Conservation (phyloP, 2,888 invertebrate genomes). For the Acleris laterana region DNA sequence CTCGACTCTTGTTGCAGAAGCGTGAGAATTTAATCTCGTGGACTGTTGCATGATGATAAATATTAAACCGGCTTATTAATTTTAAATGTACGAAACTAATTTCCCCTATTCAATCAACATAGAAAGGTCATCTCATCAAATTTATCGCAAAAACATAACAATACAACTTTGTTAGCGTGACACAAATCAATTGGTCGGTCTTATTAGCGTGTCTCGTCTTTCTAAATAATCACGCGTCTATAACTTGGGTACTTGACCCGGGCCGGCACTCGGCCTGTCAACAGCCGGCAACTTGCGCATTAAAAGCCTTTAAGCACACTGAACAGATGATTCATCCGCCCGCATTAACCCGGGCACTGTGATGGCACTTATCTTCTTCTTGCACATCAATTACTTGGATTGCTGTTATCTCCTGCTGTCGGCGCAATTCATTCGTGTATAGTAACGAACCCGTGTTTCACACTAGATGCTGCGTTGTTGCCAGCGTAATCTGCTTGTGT, state of each 20-base stretch:
- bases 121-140: conserved; percentile 10
- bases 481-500: conserved; percentile 50
- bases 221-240: conserved; percentile 8
- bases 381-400: conserved; percentile 65
- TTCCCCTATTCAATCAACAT: background rate
- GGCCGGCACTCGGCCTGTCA: conserved; percentile 8
- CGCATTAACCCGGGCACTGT: background rate
- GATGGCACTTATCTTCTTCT: conserved; percentile 42
- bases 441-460: conserved; percentile 47
- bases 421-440: conserved; percentile 47
- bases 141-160: conserved; percentile 6
- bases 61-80: background rate
- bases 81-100: too few species aligned
- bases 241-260: conserved; percentile 1
- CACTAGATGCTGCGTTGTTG: conserved; percentile 45
- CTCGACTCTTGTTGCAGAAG: conserved; percentile 18
- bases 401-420: conserved; percentile 58
- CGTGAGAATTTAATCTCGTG: conserved; percentile 18
- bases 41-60: background rate
- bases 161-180: conserved; percentile 6
- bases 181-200: conserved; percentile 7
- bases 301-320: conserved; percentile 42
- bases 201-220: conserved; percentile 6
- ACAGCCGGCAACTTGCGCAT: conserved; percentile 56
- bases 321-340: conserved; percentile 20